Base-by-base conservation (phyloP, 2,888 invertebrate genomes). In the Pheosia tremula region DNA sequence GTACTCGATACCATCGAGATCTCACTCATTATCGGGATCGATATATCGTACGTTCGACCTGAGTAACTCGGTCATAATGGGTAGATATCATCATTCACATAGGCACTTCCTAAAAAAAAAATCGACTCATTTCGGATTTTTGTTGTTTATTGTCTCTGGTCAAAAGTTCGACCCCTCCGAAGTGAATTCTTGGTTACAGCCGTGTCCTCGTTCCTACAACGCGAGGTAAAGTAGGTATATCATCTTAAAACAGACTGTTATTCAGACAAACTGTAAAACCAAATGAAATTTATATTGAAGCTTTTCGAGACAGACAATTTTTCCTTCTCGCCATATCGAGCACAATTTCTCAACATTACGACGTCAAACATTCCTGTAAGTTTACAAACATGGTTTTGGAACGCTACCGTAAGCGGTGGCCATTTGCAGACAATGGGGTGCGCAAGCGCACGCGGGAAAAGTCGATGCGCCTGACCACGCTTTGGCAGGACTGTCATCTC, bases 391-490 rank as follows among this genome's bases (percentile, higher is more conserved):
- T 79, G 78, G 78, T 69, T 77, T 72, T 74, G 79, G 86, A 83
- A 81, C 82, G 83, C 83, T 77, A 74, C 88, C 85, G 79, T 86
- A 90, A 87, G 80, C 84, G 86, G 86, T 71, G 68, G 84, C 86
- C 85, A 89, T 89, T 91, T 89, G 89, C 91, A 91, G 90, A 91
- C 90, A 90, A 91, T 91, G 82, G 88, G 82, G 81, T 68, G 3
- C 63, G 69, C 67, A 47, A 58, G 75, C 84, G 64, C 75, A 74
- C 84, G 86, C 85, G 86, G 87, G 84, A 87, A 86, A 84, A 83
- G 24, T 80, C 79, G 80, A 80, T 81, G 79, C 78, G 79, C 75
- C 71, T 80, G 75, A 76, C 78, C 73, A 83, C 75, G 82, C 82
- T 87, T 85, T 87, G 86, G 87, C 82, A 82, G 71, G 61, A 68